These are phyloP conservation scores for Danionella dracula DNA, from an alignment of 2,797 vertebrate genomes.

Conservation along the genomic window DNA sequence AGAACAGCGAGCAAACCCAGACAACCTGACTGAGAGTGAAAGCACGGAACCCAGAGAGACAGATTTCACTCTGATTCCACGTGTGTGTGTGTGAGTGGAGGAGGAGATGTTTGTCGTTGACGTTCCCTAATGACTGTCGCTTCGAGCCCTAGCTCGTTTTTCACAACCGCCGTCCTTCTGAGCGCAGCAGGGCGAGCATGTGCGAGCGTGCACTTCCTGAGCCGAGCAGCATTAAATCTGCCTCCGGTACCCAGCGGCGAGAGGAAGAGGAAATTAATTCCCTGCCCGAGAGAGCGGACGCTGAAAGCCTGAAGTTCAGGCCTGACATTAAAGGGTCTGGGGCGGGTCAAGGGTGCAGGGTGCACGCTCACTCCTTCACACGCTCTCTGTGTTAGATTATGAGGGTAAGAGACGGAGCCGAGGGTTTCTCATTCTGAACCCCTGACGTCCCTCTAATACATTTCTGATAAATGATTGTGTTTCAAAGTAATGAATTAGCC, in stretches of 20 bases:
- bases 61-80: neutral
- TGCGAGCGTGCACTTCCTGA: constrained; percentile 17
- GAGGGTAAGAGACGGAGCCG: constrained; percentile 8
- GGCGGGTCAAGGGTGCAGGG: constrained; percentile 18
- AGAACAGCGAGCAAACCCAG: neutral
- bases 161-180: constrained; percentile 7
- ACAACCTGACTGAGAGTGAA: constrained; percentile 16
- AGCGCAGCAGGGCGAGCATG: neutral
- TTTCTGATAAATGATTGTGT: constrained; percentile 46
- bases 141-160: constrained; percentile 8
- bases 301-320: neutral
- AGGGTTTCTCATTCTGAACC: constrained; percentile 24
- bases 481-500: constrained; percentile 47
- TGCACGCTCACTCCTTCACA: neutral
- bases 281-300: neutral
- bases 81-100: neutral
- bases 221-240: constrained; percentile 14
- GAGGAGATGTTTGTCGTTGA: constrained; percentile 2
- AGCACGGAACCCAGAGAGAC: neutral
- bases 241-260: constrained; percentile 29
- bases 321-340: constrained; percentile 5
- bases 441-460: constrained; percentile 36
- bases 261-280: constrained; percentile 30
- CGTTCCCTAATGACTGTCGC: constrained; percentile 23
- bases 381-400: constrained; percentile 5